Evolutionary conservation across 2,113 vertebrate genomes (phyloP).

Genomic region (Stegostoma tigrinum): DNA sequence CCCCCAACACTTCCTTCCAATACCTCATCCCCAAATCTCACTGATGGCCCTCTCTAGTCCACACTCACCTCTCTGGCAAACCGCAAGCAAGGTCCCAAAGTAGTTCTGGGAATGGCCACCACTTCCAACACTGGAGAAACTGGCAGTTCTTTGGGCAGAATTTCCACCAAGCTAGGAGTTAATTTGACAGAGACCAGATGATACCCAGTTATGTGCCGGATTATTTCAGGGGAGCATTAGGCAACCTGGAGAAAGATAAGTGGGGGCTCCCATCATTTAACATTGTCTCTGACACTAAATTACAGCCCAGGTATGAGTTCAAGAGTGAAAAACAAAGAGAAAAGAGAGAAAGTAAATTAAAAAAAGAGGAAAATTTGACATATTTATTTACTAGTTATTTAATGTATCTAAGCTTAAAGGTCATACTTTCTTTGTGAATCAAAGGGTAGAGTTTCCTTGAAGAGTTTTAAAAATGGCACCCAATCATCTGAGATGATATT

Average conservation of each 20-base stretch:
- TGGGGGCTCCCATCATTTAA: neutral
- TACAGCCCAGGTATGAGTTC: neutral
- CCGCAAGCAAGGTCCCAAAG: neutral
- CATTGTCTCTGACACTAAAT: neutral
- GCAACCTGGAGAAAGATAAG: too few species aligned
- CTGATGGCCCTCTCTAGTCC: too few species aligned
- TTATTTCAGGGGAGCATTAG: neutral
- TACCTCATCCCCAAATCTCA: too few species aligned
- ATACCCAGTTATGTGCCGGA: neutral
- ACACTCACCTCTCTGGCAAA: too few species aligned
- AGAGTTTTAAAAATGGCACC: neutral
- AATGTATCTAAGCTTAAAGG: neutral
- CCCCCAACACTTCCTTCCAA: too few species aligned
- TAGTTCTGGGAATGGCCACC: neutral
- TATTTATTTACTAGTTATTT: neutral
- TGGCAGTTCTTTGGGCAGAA: neutral
- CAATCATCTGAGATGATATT: neutral
- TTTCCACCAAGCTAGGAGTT: neutral
- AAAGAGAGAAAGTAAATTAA: neutral
- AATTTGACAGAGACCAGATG: neutral
- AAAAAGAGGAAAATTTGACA: too few species aligned
- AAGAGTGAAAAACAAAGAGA: neutral
- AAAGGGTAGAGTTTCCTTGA: neutral
- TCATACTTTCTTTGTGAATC: neutral
- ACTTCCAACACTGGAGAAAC: neutral